A percentile compares a stretch with the other conserved stretches of the same genome.
Conservation (phyloP, 2,113 vertebrate genomes). For the Embiotoca jacksoni region DNA sequence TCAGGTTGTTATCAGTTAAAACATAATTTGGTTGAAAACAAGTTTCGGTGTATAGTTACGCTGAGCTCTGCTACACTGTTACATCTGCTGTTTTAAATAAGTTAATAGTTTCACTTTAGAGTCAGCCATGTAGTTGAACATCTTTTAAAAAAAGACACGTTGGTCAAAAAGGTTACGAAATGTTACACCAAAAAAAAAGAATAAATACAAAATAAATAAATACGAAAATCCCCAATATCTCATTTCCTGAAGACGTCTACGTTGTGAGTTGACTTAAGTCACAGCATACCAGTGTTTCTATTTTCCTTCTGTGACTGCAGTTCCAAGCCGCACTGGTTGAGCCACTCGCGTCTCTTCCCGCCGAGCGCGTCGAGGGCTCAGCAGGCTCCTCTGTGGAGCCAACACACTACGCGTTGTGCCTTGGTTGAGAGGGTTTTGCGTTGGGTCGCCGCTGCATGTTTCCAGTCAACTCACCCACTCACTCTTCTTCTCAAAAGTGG, state of each 20-base stretch:
- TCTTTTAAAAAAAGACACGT: too few species aligned
- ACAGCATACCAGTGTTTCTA: slow-evolving; percentile 1
- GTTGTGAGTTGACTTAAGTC: not conserved
- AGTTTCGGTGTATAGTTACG: too few species aligned
- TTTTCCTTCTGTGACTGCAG: not conserved
- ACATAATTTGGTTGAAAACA: too few species aligned
- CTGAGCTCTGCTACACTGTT: too few species aligned
- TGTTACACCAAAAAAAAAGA: too few species aligned
- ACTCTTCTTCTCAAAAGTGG: slow-evolving; percentile 72
- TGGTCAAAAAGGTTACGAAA: too few species aligned
- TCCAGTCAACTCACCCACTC: slow-evolving; percentile 77
- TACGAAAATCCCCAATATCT: too few species aligned
- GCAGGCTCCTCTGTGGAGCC: slow-evolving; percentile 9
- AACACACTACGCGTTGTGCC: not conserved
- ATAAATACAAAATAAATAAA: too few species aligned
- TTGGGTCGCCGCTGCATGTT: slow-evolving; percentile 60
- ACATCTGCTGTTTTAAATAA: too few species aligned
- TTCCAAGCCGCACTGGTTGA: not conserved
- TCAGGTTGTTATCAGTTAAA: too few species aligned
- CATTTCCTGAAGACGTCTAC: not conserved
- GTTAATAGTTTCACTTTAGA: too few species aligned
- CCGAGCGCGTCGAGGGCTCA: slow-evolving; percentile 19
- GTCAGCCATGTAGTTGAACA: too few species aligned
- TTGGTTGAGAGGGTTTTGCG: slow-evolving; percentile 24
- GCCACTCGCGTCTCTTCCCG: slow-evolving; percentile 7